Conservation (phyloP, 2,797 vertebrate species). For the Crossoptilon crossoptilon region DNA sequence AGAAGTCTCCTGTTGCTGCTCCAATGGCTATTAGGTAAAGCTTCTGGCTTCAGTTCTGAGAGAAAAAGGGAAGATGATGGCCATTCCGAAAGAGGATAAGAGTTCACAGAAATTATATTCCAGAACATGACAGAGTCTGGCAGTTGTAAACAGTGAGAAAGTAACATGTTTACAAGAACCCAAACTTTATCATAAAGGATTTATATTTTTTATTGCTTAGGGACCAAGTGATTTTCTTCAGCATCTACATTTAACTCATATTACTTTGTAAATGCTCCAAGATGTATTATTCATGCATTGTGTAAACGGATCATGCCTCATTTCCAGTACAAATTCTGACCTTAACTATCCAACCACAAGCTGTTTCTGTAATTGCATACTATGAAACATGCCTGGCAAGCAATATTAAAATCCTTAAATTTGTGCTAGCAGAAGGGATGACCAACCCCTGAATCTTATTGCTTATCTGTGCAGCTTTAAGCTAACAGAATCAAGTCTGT, state of each 20-base stretch:
- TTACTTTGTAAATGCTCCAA: not conserved
- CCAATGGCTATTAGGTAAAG: constrained; percentile 45
- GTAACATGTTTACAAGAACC: not conserved
- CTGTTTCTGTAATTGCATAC: not conserved
- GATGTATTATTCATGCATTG: not conserved
- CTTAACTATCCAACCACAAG: not conserved
- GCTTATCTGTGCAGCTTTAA: fast-evolving
- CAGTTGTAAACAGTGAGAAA: not conserved
- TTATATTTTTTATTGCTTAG: not conserved
- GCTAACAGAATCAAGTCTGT: not conserved
- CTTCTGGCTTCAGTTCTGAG: constrained; percentile 56
- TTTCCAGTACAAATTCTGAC: not conserved
- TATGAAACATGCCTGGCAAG: not conserved
- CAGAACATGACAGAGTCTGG: not conserved
- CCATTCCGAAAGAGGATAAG: not conserved
- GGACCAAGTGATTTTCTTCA: not conserved
- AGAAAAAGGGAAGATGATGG: not conserved
- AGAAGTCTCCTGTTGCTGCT: not conserved
- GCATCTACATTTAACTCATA: not conserved
- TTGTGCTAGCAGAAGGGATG: not conserved
- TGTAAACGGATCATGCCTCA: fast-evolving
- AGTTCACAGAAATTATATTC: constrained; percentile 32
- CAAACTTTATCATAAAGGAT: not conserved
- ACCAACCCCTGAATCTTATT: not conserved
- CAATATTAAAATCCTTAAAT: not conserved